These are phyloP conservation scores for Anodontia alba DNA, from an alignment of 2,888 invertebrate genomes.

Conservation along the genomic window DNA sequence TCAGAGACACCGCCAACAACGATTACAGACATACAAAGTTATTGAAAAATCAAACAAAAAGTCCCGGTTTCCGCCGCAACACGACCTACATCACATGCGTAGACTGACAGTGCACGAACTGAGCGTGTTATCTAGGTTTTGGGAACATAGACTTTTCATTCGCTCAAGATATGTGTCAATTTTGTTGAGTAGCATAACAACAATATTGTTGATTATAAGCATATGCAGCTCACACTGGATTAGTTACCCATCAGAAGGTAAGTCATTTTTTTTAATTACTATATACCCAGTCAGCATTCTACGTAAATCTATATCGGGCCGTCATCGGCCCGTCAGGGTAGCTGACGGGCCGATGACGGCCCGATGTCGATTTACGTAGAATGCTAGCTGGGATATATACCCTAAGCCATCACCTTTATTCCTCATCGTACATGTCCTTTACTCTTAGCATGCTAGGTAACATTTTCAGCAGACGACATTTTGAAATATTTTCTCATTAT, in stretches of 20 bases:
- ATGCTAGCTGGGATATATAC: too few relatives aligned
- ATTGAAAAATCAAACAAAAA: slow-evolving; percentile 77
- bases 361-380: too few relatives aligned
- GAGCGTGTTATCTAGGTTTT: slow-evolving; percentile 79
- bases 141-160: slow-evolving; percentile 82
- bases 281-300: too few relatives aligned
- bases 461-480: too few relatives aligned
- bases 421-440: too few relatives aligned
- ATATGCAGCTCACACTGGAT: slow-evolving; percentile 74
- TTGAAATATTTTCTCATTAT: too few relatives aligned
- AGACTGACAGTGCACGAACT: slow-evolving; percentile 78
- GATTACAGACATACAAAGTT: slow-evolving; percentile 73
- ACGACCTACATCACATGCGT: slow-evolving; percentile 62
- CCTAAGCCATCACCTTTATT: too few relatives aligned
- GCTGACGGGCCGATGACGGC: too few relatives aligned
- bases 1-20: slow-evolving; percentile 75
- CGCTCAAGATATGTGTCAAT: slow-evolving; percentile 78
- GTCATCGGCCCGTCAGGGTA: too few relatives aligned
- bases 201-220: slow-evolving; percentile 70
- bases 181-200: slow-evolving; percentile 76
- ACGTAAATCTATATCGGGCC: too few relatives aligned
- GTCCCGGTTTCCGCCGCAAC: slow-evolving; percentile 53
- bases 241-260: slow-evolving; percentile 53
- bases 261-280: not conserved
- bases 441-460: too few relatives aligned